Conservation (phyloP, 2,888 invertebrate species). For the Drosophila meridionalis region DNA sequence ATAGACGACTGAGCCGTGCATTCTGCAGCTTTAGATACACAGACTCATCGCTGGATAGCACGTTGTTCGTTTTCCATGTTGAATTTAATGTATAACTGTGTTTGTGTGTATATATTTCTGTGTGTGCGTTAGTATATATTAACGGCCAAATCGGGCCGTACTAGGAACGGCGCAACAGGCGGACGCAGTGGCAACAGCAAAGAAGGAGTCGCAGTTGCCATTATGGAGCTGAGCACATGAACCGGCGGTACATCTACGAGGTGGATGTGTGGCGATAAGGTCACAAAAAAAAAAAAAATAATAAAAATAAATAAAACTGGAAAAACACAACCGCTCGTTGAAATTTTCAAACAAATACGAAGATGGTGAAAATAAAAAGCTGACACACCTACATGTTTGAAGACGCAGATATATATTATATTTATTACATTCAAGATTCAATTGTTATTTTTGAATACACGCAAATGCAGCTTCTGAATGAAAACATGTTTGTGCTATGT, state of each 20-base stretch:
- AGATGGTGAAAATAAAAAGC: slow-evolving; percentile 39
- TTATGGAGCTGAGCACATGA: slow-evolving; percentile 25
- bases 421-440: not conserved
- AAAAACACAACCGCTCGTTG: slow-evolving; percentile 31
- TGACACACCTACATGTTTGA: slow-evolving; percentile 43
- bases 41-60: slow-evolving; percentile 63
- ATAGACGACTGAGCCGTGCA: slow-evolving; percentile 84
- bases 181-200: slow-evolving; percentile 36
- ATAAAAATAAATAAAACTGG: not conserved
- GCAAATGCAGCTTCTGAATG: not conserved
- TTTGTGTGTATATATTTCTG: slow-evolving; percentile 13
- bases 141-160: slow-evolving; percentile 29
- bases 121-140: slow-evolving; percentile 24
- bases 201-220: slow-evolving; percentile 27
- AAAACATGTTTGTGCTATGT: not conserved
- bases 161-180: slow-evolving; percentile 66
- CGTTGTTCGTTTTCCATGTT: slow-evolving; percentile 44
- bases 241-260: slow-evolving; percentile 9
- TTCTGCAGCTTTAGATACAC: slow-evolving; percentile 73
- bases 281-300: slow-evolving; percentile 51
- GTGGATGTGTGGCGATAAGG: slow-evolving; percentile 21
- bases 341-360: slow-evolving; percentile 52
- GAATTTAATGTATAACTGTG: slow-evolving; percentile 35
- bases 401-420: not conserved
- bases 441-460: not conserved